Base-by-base conservation (phyloP, 2,888 invertebrate genomes). In the Eristalis intricaria region DNA sequence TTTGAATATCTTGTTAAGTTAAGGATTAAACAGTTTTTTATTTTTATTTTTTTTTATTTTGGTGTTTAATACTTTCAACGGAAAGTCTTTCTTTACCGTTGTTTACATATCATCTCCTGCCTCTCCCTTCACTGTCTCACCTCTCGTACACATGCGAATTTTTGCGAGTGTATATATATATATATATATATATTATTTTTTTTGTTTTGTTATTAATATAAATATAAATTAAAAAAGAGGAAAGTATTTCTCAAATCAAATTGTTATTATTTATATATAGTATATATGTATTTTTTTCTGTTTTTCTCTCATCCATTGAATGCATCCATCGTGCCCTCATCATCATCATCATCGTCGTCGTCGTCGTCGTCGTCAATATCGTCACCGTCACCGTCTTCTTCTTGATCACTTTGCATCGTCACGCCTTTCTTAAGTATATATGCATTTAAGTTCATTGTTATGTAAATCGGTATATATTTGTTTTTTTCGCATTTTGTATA, bases 11-110 rank as follows among this genome's bases (percentile, higher is more conserved):
- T 22, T 22, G 40, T 29, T 71, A 26, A 61, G 43, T 35, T 64
- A 64, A 19, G 64, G 74, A 74, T 74, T 35, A 74, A 50, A 23
- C 74, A 50, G n/a, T 64, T 73, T 43, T 43, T n/a, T n/a, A n/a
- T n/a, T n/a, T 40, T 61, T 64, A 3, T 3, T 26, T 2, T 26
- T 26, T 26, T 3, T 61, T 64, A 64, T 58, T 58, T 60, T 13
- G 26, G 61, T 61, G 22, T 26, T 61, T 71, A 71, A 71, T 71
- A 71, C 71, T 71, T 71, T 43, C 11, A 40, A 22, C n/a, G 40
- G 15, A 19, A 50, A 19, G 50, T 19, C n/a, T 19, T 1, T n/a
- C 50, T 11, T 35, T 11, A 58, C 15, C 8, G 32, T 4, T 26
- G 7, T 40, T 35, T 11, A 10, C 15, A 26, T 23, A 0, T n/a